Base-by-base conservation (phyloP, 2,888 invertebrate genomes). In the Scaptomyza flava region DNA sequence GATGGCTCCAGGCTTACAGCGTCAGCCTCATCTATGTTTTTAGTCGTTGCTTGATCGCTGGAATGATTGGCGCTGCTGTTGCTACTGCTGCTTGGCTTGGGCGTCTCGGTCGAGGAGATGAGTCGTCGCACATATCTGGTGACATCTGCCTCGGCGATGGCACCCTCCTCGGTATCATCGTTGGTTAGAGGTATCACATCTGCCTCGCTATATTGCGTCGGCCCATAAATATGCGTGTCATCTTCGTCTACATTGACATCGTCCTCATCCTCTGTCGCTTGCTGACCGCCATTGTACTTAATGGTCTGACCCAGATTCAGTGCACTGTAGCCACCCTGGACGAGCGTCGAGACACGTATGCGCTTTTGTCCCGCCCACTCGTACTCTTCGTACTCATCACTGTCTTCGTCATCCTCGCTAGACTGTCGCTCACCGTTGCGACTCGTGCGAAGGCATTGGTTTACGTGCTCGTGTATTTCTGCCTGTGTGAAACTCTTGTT, bases 351-450 rank as follows among this genome's bases (percentile, higher is more conserved):
- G 0, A 95, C 96, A 5, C 96, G 93, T 57, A 96, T 94, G 62
- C 98, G 93, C 88, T 96, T 96, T 91, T 98, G 96, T 0, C 97
- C 97, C 31, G 97, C 97, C 98, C 98, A 98, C 89, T 96, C 96
- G 91, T 98, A 98, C 89, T 97, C 97, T 77, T 97, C 96, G 89
- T 93, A 95, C 51, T 92, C 93, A 66, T 93, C 94, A 20, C 92
- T 92, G 91, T 97, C 97, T 62, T 97, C 96, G 62, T 95, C 94
- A 20, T 90, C 90, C 72, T 95, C 95, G 67, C 94, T 94, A 14
- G 84, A 85, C 33, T 87, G 90, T 3, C 58, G 58, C 27, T 76
- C 76, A n/a, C 48, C 72, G 69, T 5, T 51, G 23, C 81, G 76
- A 30, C 61, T 73, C 5, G 69, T 66, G 3, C 86, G 86, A 47